Percentiles rank a stretch among this genome's conserved stretches.
Conservation (phyloP, 2,888 invertebrate species). For the Drosophila paucipuncta region DNA sequence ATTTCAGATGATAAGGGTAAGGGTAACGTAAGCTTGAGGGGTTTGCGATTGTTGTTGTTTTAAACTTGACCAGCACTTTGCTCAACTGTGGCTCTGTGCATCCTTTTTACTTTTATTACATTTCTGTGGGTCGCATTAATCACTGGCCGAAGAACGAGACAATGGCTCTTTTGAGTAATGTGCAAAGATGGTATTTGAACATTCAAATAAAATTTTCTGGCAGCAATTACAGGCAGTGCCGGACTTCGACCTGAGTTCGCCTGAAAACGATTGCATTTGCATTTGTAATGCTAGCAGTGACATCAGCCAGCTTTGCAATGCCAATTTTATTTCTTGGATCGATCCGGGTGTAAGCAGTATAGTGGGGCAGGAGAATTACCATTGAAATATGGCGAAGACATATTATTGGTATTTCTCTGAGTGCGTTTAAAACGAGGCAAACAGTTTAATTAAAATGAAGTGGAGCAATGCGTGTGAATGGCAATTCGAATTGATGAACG, state of each 20-base stretch:
- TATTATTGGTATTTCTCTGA: constrained; percentile 78
- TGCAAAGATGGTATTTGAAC: constrained; percentile 63
- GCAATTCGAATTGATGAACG: constrained; percentile 59
- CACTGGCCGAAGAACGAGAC: constrained; percentile 15
- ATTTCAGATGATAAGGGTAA: not conserved
- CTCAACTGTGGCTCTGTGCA: constrained; percentile 17
- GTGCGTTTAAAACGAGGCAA: constrained; percentile 58
- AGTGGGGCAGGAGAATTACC: constrained; percentile 2
- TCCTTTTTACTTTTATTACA: constrained; percentile 48
- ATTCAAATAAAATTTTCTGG: constrained; percentile 46
- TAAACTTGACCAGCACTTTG: constrained; percentile 27
- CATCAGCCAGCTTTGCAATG: constrained; percentile 35
- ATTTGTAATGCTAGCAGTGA: constrained; percentile 64
- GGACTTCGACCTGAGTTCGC: constrained; percentile 11
- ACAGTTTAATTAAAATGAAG: constrained; percentile 73
- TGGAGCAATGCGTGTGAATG: constrained; percentile 70
- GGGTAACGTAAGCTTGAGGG: constrained; percentile 11
- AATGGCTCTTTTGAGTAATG: constrained; percentile 48
- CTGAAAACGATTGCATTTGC: constrained; percentile 66
- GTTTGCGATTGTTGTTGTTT: constrained; percentile 13
- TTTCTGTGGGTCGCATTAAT: constrained; percentile 21
- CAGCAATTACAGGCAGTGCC: constrained; percentile 57
- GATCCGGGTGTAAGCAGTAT: constrained; percentile 7
- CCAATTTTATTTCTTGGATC: constrained; percentile 61
- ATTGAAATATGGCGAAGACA: constrained; percentile 73